phyloP scores from a whole-genome alignment of 2,888 invertebrate species.

The Tenodera sinensis region DNA sequence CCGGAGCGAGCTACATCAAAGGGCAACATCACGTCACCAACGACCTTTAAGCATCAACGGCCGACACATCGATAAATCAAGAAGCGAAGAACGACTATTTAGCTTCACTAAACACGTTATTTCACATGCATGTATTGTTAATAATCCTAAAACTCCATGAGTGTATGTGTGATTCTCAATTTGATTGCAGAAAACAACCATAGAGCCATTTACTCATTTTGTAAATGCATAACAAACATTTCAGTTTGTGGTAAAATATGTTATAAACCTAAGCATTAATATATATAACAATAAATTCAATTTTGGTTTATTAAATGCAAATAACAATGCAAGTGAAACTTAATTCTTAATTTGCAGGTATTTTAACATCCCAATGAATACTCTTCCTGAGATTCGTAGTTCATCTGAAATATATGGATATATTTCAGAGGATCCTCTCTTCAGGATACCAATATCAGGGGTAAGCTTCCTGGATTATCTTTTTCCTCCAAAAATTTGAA shows the following conservation, averaged over 20 bases:
- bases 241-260: not conserved
- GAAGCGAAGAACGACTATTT: too few species aligned
- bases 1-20: too few species aligned
- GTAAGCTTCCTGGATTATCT: slow-evolving; percentile 43
- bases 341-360: slow-evolving; percentile 46
- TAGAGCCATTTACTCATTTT: not conserved
- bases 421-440: slow-evolving; percentile 64
- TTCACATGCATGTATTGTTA: too few species aligned
- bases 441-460: slow-evolving; percentile 65
- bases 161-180: too few species aligned
- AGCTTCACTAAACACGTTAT: too few species aligned
- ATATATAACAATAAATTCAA: not conserved
- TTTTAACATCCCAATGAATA: slow-evolving; percentile 74
- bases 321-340: too few species aligned
- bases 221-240: not conserved
- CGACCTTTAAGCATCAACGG: too few species aligned
- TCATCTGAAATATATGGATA: slow-evolving; percentile 86
- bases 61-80: too few species aligned
- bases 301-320: not conserved
- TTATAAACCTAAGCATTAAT: not conserved
- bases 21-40: too few species aligned
- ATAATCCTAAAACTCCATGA: too few species aligned
- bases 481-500: not conserved
- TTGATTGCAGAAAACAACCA: too few species aligned
- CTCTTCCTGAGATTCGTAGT: slow-evolving; percentile 78